phyloP scores from a whole-genome alignment of 2,113 vertebrate species.

The Motacilla alba region DNA sequence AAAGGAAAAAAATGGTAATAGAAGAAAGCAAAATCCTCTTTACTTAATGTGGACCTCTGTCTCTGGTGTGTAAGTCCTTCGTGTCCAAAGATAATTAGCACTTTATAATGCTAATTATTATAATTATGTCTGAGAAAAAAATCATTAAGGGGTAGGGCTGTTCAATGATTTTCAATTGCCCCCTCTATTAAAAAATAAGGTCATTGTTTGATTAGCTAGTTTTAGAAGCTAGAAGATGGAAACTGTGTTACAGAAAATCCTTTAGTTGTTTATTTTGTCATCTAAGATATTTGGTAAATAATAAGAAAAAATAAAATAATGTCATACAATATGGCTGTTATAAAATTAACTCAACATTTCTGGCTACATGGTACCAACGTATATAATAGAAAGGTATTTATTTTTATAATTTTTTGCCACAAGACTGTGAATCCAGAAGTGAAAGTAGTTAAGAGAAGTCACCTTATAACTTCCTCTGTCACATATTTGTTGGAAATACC shows the following conservation, averaged over 20 bases:
- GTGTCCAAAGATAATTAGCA: slow-evolving; percentile 85
- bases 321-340: background rate
- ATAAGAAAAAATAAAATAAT: background rate
- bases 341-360: background rate
- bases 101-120: slow-evolving; percentile 85
- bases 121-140: slow-evolving; percentile 86
- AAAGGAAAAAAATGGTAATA: slow-evolving; percentile 46
- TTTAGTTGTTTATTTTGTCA: slow-evolving; percentile 40
- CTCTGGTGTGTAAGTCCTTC: slow-evolving; percentile 76
- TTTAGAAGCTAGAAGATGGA: slow-evolving; percentile 66
- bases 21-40: slow-evolving; percentile 73
- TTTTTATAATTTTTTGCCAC: background rate
- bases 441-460: background rate
- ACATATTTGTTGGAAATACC: background rate
- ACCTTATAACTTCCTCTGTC: background rate
- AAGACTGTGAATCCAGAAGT: background rate
- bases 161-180: slow-evolving; percentile 83
- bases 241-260: slow-evolving; percentile 49
- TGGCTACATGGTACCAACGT: background rate
- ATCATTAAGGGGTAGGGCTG: slow-evolving; percentile 81
- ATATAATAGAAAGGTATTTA: background rate
- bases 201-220: slow-evolving; percentile 77
- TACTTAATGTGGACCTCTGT: slow-evolving; percentile 79
- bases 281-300: background rate
- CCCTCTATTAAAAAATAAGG: slow-evolving; percentile 84